Evolutionary conservation across 1,140 invertebrate species (phyloP).

Genomic region (Brachionus angularis): DNA sequence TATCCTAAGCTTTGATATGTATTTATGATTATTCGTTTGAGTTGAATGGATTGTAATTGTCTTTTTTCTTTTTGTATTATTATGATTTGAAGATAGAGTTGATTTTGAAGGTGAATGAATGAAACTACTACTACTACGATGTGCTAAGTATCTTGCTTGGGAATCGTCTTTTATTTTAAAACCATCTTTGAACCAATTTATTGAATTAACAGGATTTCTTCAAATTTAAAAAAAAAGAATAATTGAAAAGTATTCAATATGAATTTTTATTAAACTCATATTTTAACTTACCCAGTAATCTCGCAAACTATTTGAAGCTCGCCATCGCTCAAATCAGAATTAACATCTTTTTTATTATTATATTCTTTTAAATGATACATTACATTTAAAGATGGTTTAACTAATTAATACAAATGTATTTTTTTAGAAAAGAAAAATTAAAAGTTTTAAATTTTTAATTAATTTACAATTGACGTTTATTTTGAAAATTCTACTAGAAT

Average conservation of each 20-base stretch:
- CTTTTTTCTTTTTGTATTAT: neutral
- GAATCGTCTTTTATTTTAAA: slow-evolving; percentile 17
- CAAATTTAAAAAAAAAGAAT: neutral
- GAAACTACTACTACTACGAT: slow-evolving; percentile 17
- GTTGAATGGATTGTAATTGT: neutral
- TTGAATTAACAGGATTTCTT: slow-evolving; percentile 40
- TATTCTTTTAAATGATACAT: slow-evolving; percentile 35
- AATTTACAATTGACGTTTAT: slow-evolving; percentile 34
- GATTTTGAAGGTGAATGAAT: neutral
- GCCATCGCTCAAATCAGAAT: neutral
- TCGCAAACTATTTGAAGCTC: slow-evolving; percentile 28
- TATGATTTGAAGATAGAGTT: neutral
- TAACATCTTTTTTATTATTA: neutral
- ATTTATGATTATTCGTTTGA: slow-evolving; percentile 2
- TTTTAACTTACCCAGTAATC: neutral
- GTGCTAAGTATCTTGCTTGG: neutral
- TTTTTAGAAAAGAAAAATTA: neutral
- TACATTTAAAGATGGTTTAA: slow-evolving; percentile 14
- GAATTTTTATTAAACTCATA: too few relatives aligned
- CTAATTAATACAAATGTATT: neutral
- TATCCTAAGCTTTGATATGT: slow-evolving; percentile 16
- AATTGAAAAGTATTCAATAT: neutral
- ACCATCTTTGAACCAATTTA: slow-evolving; percentile 41
- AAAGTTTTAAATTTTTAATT: neutral
- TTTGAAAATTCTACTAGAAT: slow-evolving; percentile 30